Evolutionary conservation across 2,797 vertebrate species (phyloP).

Genomic region (Mastacembelus armatus): DNA sequence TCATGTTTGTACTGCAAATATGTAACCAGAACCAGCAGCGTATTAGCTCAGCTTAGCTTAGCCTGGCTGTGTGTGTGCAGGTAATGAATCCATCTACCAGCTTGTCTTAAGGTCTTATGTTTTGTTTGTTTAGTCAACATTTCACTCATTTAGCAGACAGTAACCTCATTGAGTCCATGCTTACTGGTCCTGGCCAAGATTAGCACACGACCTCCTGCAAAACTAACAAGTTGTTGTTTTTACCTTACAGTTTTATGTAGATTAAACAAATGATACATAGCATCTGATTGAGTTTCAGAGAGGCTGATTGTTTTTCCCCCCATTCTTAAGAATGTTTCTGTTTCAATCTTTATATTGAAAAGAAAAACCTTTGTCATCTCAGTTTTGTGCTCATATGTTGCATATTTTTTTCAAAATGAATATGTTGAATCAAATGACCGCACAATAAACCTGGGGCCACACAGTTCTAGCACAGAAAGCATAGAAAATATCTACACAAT

Average conservation of each 20-base stretch:
- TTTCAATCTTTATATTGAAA: neutral
- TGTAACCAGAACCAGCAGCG: neutral
- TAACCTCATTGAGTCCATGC: neutral
- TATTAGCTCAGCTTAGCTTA: neutral
- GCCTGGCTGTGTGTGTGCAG: no score
- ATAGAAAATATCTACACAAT: neutral
- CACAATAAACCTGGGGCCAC: neutral
- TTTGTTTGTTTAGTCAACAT: neutral
- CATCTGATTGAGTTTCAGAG: neutral
- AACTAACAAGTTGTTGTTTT: neutral
- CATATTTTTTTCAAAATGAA: slow-evolving; percentile 1
- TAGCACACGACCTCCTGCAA: neutral
- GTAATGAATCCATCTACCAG: no score
- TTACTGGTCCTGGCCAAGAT: neutral
- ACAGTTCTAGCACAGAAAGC: neutral
- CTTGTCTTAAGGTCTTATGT: neutral
- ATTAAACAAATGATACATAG: neutral
- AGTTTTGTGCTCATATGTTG: neutral
- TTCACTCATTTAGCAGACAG: neutral
- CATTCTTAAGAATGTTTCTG: neutral
- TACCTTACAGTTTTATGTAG: neutral
- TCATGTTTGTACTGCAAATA: neutral
- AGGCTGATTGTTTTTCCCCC: neutral
- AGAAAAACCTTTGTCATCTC: neutral
- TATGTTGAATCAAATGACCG: neutral